Percentiles rank a stretch among this genome's conserved stretches.
Conservation (phyloP, 2,888 invertebrate species). For the Acleris emargana region DNA sequence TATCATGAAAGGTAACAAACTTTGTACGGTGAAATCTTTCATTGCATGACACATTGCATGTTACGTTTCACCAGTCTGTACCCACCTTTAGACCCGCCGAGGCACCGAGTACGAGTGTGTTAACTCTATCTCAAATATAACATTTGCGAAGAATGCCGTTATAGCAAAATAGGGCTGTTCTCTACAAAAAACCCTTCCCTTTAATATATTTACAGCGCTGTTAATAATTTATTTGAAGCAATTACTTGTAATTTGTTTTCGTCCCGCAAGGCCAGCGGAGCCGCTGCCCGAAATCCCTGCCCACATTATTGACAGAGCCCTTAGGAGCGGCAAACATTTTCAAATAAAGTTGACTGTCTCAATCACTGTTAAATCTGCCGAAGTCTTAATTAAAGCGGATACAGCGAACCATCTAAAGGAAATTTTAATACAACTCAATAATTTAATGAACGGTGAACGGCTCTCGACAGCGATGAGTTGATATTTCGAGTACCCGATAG, state of each 20-base stretch:
- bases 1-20: too few relatives aligned
- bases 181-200: constrained; percentile 6
- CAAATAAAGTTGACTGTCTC: constrained; percentile 34
- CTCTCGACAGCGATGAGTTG: constrained; percentile 58
- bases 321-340: constrained; percentile 33
- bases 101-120: too few relatives aligned
- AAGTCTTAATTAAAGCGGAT: constrained; percentile 44
- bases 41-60: too few relatives aligned
- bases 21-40: too few relatives aligned
- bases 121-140: too few relatives aligned
- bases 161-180: background rate
- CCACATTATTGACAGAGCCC: constrained; percentile 34
- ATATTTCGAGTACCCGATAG: constrained; percentile 51
- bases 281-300: constrained; percentile 26
- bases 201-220: constrained; percentile 14
- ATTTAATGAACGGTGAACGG: constrained; percentile 54
- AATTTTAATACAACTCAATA: constrained; percentile 58
- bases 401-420: constrained; percentile 45
- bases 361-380: constrained; percentile 41
- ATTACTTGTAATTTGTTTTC: constrained; percentile 36
- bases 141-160: background rate
- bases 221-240: constrained; percentile 33
- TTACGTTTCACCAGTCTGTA: too few relatives aligned
- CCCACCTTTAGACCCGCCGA: too few relatives aligned
- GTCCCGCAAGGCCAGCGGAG: constrained; percentile 26